phyloP scores from a whole-genome alignment of 2,888 invertebrate species.

The Noctua janthe region DNA sequence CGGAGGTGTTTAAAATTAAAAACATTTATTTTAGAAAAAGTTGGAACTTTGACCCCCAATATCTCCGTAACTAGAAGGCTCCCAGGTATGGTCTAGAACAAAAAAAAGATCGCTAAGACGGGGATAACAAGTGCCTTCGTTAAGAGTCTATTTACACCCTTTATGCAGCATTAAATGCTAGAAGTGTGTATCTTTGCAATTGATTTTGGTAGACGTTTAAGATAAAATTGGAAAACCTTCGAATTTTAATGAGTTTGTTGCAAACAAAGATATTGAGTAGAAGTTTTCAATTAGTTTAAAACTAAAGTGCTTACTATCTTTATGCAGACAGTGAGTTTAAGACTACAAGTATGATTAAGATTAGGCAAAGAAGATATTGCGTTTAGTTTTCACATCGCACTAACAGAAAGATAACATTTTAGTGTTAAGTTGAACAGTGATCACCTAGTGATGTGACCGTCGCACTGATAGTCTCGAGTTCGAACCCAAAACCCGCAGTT shows the following conservation, averaged over 20 bases:
- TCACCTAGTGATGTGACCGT: too few species aligned
- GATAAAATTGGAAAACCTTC: not conserved
- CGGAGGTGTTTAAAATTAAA: too few species aligned
- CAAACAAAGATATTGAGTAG: not conserved
- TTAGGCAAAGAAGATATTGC: not conserved
- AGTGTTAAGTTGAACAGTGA: not conserved
- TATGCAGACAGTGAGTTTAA: not conserved
- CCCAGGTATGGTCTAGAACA: too few species aligned
- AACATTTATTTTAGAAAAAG: too few species aligned
- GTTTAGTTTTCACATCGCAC: not conserved
- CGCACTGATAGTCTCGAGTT: too few species aligned
- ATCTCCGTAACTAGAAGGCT: too few species aligned
- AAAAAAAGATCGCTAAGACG: too few species aligned
- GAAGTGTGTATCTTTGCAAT: not conserved
- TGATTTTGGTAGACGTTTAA: slow-evolving; percentile 8
- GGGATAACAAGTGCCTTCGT: too few species aligned
- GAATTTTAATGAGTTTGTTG: not conserved
- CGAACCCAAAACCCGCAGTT: too few species aligned
- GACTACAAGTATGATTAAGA: not conserved
- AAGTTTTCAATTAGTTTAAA: not conserved
- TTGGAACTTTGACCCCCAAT: too few species aligned
- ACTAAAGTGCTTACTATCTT: not conserved
- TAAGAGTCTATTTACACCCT: too few species aligned
- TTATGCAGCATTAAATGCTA: not conserved
- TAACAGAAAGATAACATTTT: not conserved